phyloP scores from a whole-genome alignment of 2,797 vertebrate species.

The Danio jaintianensis region DNA sequence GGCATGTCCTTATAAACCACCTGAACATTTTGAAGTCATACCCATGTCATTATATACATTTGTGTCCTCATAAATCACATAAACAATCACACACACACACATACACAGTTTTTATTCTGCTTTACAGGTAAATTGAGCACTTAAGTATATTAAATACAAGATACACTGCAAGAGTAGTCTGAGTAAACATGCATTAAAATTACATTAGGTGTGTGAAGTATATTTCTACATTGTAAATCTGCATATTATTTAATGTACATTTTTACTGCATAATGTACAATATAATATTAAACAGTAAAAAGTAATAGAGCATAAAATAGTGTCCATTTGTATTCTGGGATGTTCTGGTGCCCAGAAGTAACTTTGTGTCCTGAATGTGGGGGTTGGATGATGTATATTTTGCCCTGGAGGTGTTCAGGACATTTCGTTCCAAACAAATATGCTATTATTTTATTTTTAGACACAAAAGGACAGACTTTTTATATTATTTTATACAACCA shows the following conservation, averaged over 20 bases:
- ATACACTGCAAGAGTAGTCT: not conserved
- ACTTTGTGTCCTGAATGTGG: not conserved
- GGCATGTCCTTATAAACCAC: no score
- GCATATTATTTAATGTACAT: not conserved
- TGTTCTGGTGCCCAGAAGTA: not conserved
- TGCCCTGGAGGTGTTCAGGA: not conserved
- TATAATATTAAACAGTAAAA: not conserved
- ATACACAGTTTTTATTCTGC: not conserved
- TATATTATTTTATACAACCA: not conserved
- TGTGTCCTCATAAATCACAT: no score
- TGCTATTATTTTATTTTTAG: not conserved
- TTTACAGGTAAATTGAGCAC: not conserved
- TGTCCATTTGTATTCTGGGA: not conserved
- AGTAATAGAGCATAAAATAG: not conserved
- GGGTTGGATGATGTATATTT: not conserved
- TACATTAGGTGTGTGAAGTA: not conserved
- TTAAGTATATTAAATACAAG: slow-evolving; percentile 15
- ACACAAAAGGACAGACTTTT: not conserved
- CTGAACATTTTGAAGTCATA: no score
- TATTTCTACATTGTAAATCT: not conserved
- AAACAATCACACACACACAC: no score
- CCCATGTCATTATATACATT: no score
- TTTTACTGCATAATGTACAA: not conserved
- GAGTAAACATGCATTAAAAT: not conserved
- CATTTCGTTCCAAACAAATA: not conserved